These are phyloP conservation scores for Acheta domesticus DNA, from an alignment of 2,888 invertebrate species.

Conservation along the genomic window DNA sequence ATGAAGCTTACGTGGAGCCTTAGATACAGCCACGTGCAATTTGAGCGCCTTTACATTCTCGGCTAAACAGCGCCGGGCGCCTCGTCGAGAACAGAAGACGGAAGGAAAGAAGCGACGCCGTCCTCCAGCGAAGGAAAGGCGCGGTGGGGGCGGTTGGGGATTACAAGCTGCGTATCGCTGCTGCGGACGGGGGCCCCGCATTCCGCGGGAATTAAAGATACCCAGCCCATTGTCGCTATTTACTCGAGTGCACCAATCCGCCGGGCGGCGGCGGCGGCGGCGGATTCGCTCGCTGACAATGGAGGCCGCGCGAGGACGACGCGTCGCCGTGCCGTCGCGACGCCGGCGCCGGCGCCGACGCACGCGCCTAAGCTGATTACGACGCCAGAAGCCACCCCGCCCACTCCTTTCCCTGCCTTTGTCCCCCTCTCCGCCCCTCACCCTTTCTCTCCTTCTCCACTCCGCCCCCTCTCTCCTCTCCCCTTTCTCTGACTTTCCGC, in stretches of 20 bases:
- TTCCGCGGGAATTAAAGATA: too few relatives aligned
- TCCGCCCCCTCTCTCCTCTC: not conserved
- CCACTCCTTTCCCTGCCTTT: too few relatives aligned
- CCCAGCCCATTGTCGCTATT: not conserved
- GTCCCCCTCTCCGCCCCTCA: not conserved
- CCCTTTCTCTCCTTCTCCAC: too few relatives aligned
- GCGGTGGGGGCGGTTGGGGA: not conserved
- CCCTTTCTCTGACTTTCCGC: not conserved
- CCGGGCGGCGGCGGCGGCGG: not conserved
- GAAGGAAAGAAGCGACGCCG: not conserved
- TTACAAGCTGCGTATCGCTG: not conserved
- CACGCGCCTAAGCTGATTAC: conserved; percentile 8
- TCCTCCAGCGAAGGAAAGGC: not conserved
- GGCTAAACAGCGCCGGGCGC: not conserved
- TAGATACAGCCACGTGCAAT: too few relatives aligned
- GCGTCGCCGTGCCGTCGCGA: not conserved
- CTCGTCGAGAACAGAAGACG: not conserved
- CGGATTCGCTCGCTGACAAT: not conserved
- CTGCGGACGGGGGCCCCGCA: too few relatives aligned
- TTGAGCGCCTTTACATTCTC: too few relatives aligned
- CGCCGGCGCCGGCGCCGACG: not conserved
- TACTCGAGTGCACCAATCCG: not conserved
- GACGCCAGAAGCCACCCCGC: not conserved
- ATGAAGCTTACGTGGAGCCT: too few relatives aligned
- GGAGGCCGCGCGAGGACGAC: not conserved